phyloP scores from a whole-genome alignment of 2,113 vertebrate species.

The Onychostruthus taczanowskii region DNA sequence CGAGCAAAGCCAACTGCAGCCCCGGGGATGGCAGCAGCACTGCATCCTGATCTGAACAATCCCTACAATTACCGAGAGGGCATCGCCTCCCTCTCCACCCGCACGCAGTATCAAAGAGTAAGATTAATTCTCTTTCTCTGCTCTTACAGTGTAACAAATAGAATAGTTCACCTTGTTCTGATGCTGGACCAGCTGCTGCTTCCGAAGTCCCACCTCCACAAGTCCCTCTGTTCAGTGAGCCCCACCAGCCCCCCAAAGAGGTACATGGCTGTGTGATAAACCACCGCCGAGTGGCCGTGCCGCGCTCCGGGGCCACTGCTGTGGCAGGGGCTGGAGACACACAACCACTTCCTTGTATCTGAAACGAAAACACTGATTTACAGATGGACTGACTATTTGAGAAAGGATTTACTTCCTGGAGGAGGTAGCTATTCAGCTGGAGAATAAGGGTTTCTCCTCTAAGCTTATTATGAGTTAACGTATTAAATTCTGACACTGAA shows the following conservation, averaged over 20 bases:
- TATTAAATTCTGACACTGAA: background rate
- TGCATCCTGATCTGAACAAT: background rate
- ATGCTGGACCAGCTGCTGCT: conserved; percentile 78
- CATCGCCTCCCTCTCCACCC: background rate
- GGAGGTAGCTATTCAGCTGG: background rate
- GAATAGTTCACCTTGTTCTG: conserved; percentile 73
- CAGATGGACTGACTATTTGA: background rate
- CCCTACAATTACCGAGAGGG: background rate
- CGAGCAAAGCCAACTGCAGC: background rate
- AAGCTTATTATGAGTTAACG: background rate
- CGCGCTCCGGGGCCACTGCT: conserved; percentile 76
- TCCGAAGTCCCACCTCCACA: conserved; percentile 83
- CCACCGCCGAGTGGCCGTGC: conserved; percentile 79
- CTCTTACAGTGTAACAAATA: background rate
- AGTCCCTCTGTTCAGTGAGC: conserved; percentile 83
- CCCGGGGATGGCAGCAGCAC: background rate
- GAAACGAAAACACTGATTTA: background rate
- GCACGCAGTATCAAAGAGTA: fast-evolving
- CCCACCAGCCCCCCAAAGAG: conserved; percentile 82
- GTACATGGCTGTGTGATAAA: conserved; percentile 79
- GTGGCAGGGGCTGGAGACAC: conserved; percentile 26
- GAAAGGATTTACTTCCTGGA: background rate
- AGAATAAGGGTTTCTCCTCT: background rate
- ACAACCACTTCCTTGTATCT: conserved; percentile 79
- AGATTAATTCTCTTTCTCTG: background rate